phyloP scores from a whole-genome alignment of 2,888 invertebrate genomes.

The Thymelicus lineola region DNA sequence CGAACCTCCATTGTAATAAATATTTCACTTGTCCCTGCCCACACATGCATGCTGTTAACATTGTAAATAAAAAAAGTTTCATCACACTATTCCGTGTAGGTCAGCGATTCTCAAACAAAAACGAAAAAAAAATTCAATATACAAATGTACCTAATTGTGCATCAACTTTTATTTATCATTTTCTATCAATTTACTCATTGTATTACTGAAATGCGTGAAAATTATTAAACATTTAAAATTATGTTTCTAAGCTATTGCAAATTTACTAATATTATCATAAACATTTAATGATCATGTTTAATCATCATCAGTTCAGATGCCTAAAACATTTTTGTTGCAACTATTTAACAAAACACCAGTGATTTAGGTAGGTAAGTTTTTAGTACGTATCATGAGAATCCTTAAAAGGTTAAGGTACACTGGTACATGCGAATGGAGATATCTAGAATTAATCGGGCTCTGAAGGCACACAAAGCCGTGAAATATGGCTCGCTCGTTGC shows the following conservation, averaged over 20 bases:
- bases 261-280: no score
- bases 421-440: conserved; percentile 78
- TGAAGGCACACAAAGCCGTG: conserved; percentile 81
- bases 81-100: conserved; percentile 76
- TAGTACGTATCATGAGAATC: neutral
- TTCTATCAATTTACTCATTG: no score
- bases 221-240: no score
- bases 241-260: no score
- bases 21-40: conserved; percentile 58
- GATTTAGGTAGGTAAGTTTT: neutral
- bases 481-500: conserved; percentile 81
- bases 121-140: neutral
- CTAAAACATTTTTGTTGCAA: no score
- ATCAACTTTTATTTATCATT: neutral
- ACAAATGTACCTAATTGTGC: no score
- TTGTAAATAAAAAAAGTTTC: conserved; percentile 77
- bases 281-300: no score
- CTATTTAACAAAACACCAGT: no score
- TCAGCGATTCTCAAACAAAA: conserved; percentile 48
- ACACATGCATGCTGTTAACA: conserved; percentile 65
- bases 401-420: conserved; percentile 33
- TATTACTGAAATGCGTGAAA: no score
- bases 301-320: no score
- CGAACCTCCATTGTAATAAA: conserved; percentile 34
- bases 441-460: conserved; percentile 84